phyloP scores from a whole-genome alignment of 2,888 invertebrate genomes.

The Spilosoma lubricipeda region DNA sequence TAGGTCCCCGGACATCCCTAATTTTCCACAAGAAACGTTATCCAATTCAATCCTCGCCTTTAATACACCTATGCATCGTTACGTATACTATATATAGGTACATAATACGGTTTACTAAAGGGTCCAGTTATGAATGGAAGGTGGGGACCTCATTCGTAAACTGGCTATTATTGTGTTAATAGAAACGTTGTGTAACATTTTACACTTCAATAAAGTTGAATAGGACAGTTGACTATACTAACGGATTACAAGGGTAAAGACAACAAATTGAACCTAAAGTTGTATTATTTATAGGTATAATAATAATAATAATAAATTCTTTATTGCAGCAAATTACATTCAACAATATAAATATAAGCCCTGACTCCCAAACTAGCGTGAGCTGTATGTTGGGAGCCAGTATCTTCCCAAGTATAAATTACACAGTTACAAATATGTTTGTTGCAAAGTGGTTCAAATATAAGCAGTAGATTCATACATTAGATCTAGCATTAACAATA shows the following conservation, averaged over 20 bases:
- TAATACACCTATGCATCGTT: neutral
- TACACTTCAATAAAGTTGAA: conserved; percentile 25
- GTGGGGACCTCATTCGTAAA: conserved; percentile 26
- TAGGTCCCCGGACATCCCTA: neutral
- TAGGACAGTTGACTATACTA: conserved; percentile 1
- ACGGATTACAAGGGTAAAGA: neutral
- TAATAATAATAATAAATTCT: no score
- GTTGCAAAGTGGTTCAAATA: no score
- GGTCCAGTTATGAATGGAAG: conserved; percentile 15
- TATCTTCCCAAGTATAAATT: no score
- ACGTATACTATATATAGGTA: neutral
- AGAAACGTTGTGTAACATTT: conserved; percentile 25
- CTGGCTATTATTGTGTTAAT: conserved; percentile 32
- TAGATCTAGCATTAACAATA: no score
- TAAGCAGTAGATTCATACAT: no score
- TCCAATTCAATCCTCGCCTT: neutral
- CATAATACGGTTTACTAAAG: neutral
- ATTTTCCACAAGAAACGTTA: conserved; percentile 3
- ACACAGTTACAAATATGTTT: no score
- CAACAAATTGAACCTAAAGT: neutral
- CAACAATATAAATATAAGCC: no score
- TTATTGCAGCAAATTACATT: no score
- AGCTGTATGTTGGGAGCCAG: no score
- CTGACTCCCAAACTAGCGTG: no score
- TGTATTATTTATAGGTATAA: neutral